A percentile compares a stretch with the other conserved stretches of the same genome.
Evolutionary conservation across 23 tunicate genomes (phyloP).

Genomic region (Ciona savignyi): DNA sequence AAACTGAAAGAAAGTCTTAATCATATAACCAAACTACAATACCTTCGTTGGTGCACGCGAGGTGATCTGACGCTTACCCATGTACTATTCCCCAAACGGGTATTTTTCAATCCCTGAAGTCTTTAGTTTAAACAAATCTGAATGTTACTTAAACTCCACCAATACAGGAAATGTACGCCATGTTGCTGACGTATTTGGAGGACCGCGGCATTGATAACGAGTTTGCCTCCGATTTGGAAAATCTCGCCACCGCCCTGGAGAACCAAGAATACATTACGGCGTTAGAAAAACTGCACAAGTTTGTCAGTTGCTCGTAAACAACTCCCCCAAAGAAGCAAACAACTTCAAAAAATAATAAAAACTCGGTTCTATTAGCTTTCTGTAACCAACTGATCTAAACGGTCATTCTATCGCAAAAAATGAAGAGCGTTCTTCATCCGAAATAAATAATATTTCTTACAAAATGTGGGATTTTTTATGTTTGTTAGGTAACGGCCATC

Average conservation of each 20-base stretch:
- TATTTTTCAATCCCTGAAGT: too few relatives aligned
- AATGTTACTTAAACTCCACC: neutral
- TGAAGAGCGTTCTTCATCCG: too few relatives aligned
- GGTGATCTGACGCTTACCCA: too few relatives aligned
- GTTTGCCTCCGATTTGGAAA: constrained; percentile 52
- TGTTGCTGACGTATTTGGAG: constrained; percentile 33
- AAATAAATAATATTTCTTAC: neutral
- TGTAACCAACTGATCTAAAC: too few relatives aligned
- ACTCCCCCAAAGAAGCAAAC: too few relatives aligned
- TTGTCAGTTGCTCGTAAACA: constrained; percentile 27
- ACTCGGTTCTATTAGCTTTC: too few relatives aligned
- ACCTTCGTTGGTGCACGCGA: too few relatives aligned
- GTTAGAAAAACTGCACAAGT: constrained; percentile 50
- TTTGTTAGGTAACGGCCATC: neutral
- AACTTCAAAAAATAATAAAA: too few relatives aligned
- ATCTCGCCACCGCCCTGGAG: constrained; percentile 70
- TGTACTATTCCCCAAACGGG: too few relatives aligned
- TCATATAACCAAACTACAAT: too few relatives aligned
- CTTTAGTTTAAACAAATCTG: neutral
- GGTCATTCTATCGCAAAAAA: too few relatives aligned
- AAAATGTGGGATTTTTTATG: neutral
- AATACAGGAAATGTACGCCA: constrained; percentile 40
- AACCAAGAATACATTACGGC: constrained; percentile 58
- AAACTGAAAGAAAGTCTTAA: neutral
- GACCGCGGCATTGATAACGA: constrained; percentile 61